Evolutionary conservation across 2,797 vertebrate species (phyloP).

Genomic region (Microctenopoma stevenorrisi): DNA sequence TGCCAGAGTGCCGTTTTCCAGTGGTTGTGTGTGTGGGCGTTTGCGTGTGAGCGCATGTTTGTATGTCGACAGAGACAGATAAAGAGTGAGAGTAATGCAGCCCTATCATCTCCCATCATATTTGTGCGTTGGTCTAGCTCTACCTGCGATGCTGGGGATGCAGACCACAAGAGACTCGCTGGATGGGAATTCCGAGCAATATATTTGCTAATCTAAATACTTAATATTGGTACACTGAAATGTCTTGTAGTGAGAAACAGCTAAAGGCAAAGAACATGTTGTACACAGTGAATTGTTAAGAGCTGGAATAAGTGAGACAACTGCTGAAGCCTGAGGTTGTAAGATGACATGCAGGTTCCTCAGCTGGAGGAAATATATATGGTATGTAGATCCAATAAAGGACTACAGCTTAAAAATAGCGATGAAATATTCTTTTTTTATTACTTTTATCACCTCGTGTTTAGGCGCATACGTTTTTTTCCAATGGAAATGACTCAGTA

Average conservation of each 20-base stretch:
- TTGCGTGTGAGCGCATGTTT: slow-evolving; percentile 24
- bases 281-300: not conserved
- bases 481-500: slow-evolving; percentile 2
- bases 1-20: slow-evolving; percentile 63
- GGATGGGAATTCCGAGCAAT: slow-evolving; percentile 10
- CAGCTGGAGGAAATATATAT: not conserved
- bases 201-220: slow-evolving; percentile 9
- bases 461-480: not conserved
- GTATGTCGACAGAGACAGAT: slow-evolving; percentile 20
- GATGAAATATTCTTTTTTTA: not conserved
- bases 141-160: not conserved
- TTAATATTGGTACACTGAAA: not conserved
- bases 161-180: slow-evolving; percentile 2
- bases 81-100: slow-evolving; percentile 38
- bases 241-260: slow-evolving; percentile 7
- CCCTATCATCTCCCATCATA: slow-evolving; percentile 29
- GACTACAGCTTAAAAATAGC: slow-evolving; percentile 1
- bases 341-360: not conserved
- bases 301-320: slow-evolving; percentile 2
- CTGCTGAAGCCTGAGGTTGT: slow-evolving; percentile 9
- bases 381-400: not conserved
- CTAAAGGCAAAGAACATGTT: slow-evolving; percentile 26
- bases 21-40: slow-evolving; percentile 60
- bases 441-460: not conserved
- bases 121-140: slow-evolving; percentile 13